Evolutionary conservation across 2,113 vertebrate genomes (phyloP).

Genomic region (Daphoenositta chrysoptera): DNA sequence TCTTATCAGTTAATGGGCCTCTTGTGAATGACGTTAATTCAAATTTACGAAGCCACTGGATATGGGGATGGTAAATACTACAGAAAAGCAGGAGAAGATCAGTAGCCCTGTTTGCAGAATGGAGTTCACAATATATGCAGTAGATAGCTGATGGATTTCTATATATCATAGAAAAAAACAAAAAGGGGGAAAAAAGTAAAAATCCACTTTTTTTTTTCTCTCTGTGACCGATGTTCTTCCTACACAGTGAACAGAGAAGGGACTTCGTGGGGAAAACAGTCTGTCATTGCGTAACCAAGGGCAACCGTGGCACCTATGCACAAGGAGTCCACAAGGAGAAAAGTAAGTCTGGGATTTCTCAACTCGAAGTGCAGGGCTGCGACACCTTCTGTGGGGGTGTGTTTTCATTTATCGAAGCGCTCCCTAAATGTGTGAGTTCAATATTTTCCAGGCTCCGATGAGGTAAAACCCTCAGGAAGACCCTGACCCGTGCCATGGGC

Average conservation of each 20-base stretch:
- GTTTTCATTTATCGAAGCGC: rapidly evolving
- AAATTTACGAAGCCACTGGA: background rate
- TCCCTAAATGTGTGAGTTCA: background rate
- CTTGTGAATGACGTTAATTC: background rate
- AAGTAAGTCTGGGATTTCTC: background rate
- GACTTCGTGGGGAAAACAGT: background rate
- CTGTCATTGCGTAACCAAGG: background rate
- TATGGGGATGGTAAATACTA: background rate
- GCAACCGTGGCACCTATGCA: background rate
- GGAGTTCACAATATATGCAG: background rate
- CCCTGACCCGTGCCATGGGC: background rate
- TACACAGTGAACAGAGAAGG: background rate
- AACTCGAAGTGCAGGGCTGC: background rate
- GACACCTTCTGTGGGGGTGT: background rate
- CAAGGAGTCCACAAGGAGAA: background rate
- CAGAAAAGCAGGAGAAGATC: background rate
- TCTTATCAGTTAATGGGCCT: background rate
- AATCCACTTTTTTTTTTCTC: background rate
- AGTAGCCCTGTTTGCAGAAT: background rate
- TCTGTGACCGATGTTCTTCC: background rate
- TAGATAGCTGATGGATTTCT: background rate
- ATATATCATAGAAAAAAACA: background rate
- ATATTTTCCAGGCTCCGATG: background rate
- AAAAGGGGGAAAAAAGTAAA: background rate
- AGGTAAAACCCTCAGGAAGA: background rate